Evolutionary conservation across 2,888 invertebrate genomes (phyloP).

Genomic region (Apamea crenata): DNA sequence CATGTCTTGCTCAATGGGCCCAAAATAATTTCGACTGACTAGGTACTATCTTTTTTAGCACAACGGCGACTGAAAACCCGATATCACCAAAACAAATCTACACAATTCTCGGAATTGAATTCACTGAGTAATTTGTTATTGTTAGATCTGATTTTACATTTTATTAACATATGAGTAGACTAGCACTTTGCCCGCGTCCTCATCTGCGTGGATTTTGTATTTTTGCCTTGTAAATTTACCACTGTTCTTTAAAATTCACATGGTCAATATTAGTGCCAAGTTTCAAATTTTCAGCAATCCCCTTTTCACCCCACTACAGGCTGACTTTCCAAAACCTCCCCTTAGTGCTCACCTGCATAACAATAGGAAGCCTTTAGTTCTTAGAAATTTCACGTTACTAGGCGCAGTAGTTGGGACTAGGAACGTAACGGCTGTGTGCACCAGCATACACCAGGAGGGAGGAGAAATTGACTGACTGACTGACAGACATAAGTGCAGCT

Average conservation of each 20-base stretch:
- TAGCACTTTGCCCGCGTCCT: background rate
- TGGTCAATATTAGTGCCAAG: background rate
- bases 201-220: background rate
- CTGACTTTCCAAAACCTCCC: background rate
- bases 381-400: no score
- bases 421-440: background rate
- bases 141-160: slow-evolving; percentile 2
- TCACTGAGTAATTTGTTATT: slow-evolving; percentile 22
- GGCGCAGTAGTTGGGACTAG: no score
- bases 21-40: background rate
- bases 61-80: background rate
- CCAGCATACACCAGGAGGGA: no score
- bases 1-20: background rate
- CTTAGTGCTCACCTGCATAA: background rate
- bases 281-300: background rate
- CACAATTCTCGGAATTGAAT: slow-evolving; percentile 5
- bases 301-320: background rate
- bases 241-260: background rate
- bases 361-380: background rate
- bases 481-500: no score
- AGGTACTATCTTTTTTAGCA: background rate
- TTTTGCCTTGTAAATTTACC: background rate
- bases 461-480: no score
- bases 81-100: slow-evolving; percentile 9
- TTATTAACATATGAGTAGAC: background rate